Evolutionary conservation across 1,140 invertebrate species (phyloP), one percentile per base, ranked within the genome.

Genomic region (Hestina assimilis): DNA sequence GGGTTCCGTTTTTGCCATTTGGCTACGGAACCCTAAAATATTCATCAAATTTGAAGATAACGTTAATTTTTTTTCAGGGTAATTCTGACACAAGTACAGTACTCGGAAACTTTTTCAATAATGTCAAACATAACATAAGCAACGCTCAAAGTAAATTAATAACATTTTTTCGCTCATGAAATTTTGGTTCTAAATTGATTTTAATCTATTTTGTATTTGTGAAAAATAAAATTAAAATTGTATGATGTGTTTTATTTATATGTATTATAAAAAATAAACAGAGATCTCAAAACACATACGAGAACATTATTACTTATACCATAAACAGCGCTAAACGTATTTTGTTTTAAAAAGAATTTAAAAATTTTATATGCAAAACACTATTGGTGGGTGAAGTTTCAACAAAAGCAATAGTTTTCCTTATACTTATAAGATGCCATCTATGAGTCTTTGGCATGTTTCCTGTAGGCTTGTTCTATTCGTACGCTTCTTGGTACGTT

Each of bases 401-500:
- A n/a, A n/a, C n/a, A n/a, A n/a, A n/a, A 24, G 23, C 3, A 24
- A 24, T 24, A 4, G 7, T 24, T 24, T 24, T 3, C 23, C 3
- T 24, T 24, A 24, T 7, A 24, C 23, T 4, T 24, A 24, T 24
- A 4, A 4, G 3, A 4, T 28, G 26, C 26, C n/a, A 28, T 24
- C 46, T 57, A 66, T 1, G 66, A 62, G 19, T 73, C 35, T 15
- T 47, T 62, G 1, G 68, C 62, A 19, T 43, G 58, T 2, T 75
- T 35, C 3, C 72, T 51, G 4, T 72, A 52, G 7, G 71, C 50
- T 19, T 78, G 60, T 3, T 69, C 69, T 1, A 83, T 76, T 28
- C 68, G 66, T 1, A 84, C 63, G 24, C 75, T 81, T n/a, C 66
- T 57, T 0, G 83, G 83, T 8, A 82, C 20, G 2, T 65, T 63